Base-by-base conservation (phyloP, 2,113 vertebrate species). In the Gallinago media region DNA sequence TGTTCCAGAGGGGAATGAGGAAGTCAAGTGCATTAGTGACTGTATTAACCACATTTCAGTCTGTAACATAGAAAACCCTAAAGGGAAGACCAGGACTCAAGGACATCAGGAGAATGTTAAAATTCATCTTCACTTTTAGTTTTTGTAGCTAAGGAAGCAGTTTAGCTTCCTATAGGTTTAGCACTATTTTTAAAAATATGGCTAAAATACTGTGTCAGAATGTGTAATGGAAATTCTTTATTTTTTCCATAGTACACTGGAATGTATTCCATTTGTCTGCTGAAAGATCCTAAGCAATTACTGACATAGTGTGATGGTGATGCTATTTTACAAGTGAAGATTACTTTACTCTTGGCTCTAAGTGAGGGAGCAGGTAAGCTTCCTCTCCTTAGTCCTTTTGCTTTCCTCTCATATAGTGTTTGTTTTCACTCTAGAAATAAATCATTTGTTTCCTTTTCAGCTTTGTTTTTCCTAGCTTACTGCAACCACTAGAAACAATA, bases 1-100 rank as follows among this genome's bases (percentile, higher is more conserved):
- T 74, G 67, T 92, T 96, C 84, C 86, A 91, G 92, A 97, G 94
- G 94, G 88, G 94, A 96, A 96, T 96, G 82, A 89, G 75, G 71
- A 97, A 97, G 94, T 95, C 73, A 90, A 95, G 87, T 72, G 81
- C 88, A 93, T 96, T 92, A 91, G 87, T 81, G 83, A 54, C 93
- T 82, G 22, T 95, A 85, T 93, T 97, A 96, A 96, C 89, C 95
- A 85, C 67, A 29, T 80, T 92, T 95, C 67, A 49, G 29, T 94
- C 63, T 72, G 73, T 49, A 84, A 83, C 82, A 42, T 9, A 88
- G 66, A 85, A 96, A 89, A 83, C 55, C 95, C 77, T 92, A 81
- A 86, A 93, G 54, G 76, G 78, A 75, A 92, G 49, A 73, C 67
- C 36, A 86, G 34, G 47, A 95, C 89, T 81, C 76, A 65, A 70